Percentiles rank a stretch among this genome's conserved stretches.
Conservation (phyloP, 2,113 vertebrate species). For the Dromaius novaehollandiae region DNA sequence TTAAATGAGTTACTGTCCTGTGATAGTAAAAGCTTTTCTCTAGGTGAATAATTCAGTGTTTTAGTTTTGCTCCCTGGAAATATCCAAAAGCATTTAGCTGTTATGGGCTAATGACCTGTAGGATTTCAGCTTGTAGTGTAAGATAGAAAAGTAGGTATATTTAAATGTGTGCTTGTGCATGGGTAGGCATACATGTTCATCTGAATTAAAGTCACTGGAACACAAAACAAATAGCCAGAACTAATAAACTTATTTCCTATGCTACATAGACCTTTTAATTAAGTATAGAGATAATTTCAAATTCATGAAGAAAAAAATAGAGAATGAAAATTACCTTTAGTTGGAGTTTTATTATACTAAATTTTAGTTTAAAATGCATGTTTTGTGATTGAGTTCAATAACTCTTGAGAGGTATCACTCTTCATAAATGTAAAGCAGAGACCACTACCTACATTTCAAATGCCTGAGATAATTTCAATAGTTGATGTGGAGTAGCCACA, state of each 20-base stretch:
- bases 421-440: not conserved
- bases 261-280: not conserved
- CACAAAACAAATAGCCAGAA: not conserved
- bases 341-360: not conserved
- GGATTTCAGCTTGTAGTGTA: not conserved
- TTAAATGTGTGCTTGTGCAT: not conserved
- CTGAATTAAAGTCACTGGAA: not conserved
- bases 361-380: not conserved
- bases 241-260: not conserved
- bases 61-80: not conserved
- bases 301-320: not conserved
- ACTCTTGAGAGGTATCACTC: accelerated
- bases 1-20: not conserved
- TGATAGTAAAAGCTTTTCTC: not conserved
- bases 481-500: accelerated
- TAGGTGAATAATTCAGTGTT: not conserved
- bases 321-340: not conserved
- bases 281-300: not conserved
- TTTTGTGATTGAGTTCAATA: not conserved
- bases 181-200: not conserved
- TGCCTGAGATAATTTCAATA: not conserved
- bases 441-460: not conserved
- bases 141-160: not conserved
- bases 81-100: not conserved
- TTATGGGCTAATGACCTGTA: not conserved